phyloP scores from a whole-genome alignment of 2,888 invertebrate genomes.

The Cataglyphis altisquamis region DNA sequence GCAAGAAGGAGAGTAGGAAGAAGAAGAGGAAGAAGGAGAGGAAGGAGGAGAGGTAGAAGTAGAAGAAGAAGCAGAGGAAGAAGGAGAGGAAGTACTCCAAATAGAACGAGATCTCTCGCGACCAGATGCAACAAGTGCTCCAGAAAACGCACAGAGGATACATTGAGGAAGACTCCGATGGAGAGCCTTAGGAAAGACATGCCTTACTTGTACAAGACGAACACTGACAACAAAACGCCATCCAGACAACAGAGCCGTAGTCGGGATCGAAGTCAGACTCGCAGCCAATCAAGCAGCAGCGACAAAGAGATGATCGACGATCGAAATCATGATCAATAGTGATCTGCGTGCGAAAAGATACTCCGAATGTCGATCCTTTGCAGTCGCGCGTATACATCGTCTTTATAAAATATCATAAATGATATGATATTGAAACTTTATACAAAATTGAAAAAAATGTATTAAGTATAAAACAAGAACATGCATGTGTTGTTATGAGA shows the following conservation, averaged over 20 bases:
- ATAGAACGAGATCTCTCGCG: conserved; percentile 30
- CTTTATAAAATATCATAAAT: background rate
- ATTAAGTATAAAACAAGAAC: background rate
- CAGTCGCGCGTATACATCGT: conserved; percentile 23
- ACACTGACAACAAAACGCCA: conserved; percentile 61
- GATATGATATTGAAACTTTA: conserved; percentile 10
- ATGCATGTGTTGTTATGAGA: conserved; percentile 1
- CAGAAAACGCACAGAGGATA: conserved; percentile 40
- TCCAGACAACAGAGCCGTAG: conserved; percentile 72
- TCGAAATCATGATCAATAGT: conserved; percentile 45
- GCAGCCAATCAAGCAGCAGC: conserved; percentile 76
- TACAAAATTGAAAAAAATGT: background rate
- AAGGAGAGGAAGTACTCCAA: conserved; percentile 12
- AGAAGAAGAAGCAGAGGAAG: conserved; percentile 32
- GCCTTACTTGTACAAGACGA: conserved; percentile 65
- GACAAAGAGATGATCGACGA: conserved; percentile 73
- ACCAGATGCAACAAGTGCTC: conserved; percentile 57
- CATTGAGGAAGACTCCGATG: conserved; percentile 13
- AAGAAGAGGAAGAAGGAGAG: conserved; percentile 10
- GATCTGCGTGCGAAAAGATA: background rate
- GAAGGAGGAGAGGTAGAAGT: conserved; percentile 30
- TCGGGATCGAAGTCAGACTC: conserved; percentile 72
- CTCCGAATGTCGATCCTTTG: conserved; percentile 19
- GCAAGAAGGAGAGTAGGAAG: conserved; percentile 16
- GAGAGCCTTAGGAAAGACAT: conserved; percentile 41